Percentiles rank a stretch among this genome's conserved stretches.
Evolutionary conservation across 2,888 invertebrate species (phyloP).

Genomic region (Mimachlamys varia): DNA sequence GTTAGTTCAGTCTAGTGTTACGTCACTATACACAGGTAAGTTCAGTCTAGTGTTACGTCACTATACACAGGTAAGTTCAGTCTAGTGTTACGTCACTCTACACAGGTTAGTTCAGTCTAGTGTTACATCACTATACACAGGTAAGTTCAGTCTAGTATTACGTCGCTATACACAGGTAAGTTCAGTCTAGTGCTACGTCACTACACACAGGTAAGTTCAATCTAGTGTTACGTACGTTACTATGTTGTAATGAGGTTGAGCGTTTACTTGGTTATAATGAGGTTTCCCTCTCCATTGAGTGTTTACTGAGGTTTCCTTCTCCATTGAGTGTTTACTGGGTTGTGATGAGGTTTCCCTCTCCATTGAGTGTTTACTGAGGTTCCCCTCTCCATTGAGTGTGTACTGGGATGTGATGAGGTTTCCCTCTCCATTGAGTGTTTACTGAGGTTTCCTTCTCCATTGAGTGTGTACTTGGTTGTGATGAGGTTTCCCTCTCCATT

Average conservation of each 20-base stretch:
- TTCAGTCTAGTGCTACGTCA: conserved; percentile 81
- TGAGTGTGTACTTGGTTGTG: no score
- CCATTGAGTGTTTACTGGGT: neutral
- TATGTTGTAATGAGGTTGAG: no score
- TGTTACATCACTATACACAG: conserved; percentile 77
- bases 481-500: no score
- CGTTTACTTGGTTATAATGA: no score
- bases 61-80: no score
- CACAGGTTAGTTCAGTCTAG: conserved; percentile 88
- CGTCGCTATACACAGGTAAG: conserved; percentile 84
- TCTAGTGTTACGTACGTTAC: neutral
- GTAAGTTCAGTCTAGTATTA: no score
- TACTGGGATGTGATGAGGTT: no score
- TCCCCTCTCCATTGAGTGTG: no score
- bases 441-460: no score
- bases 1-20: conserved; percentile 80
- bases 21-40: conserved; percentile 84
- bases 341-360: neutral
- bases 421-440: no score
- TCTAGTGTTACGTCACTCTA: conserved; percentile 83
- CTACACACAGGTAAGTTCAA: conserved; percentile 83
- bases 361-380: no score
- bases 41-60: neutral
- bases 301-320: neutral
- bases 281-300: neutral